Conservation (phyloP, 2,113 vertebrate species). For the Emydura subglobosa region DNA sequence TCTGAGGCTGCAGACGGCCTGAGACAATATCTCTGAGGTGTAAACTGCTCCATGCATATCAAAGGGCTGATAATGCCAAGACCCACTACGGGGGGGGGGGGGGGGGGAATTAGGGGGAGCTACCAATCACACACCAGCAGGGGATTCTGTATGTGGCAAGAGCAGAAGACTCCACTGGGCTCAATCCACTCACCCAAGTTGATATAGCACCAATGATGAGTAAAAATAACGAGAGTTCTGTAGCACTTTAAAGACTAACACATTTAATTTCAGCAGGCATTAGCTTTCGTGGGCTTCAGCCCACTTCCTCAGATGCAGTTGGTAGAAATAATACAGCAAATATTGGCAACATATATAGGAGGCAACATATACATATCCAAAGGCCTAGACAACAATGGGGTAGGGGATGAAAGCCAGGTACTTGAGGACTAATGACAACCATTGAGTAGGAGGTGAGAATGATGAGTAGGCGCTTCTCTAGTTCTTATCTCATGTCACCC, state of each 20-base stretch:
- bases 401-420: no score
- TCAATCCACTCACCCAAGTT: background rate
- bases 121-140: background rate
- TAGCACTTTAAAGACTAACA: no score
- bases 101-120: rapidly evolving
- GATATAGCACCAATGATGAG: background rate
- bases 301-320: no score
- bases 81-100: rapidly evolving
- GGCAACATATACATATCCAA: no score
- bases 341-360: no score
- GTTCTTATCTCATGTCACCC: background rate
- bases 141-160: background rate
- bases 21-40: background rate
- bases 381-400: no score
- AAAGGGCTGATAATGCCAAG: background rate
- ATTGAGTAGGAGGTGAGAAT: background rate
- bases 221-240: no score
- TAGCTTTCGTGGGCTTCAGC: no score
- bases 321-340: no score
- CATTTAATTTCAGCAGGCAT: no score
- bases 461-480: background rate
- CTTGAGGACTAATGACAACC: no score
- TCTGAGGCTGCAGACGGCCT: background rate
- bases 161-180: background rate
- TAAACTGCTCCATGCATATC: rapidly evolving